phyloP scores from a whole-genome alignment of 1,140 invertebrate genomes.

The Dendroctonus valens region DNA sequence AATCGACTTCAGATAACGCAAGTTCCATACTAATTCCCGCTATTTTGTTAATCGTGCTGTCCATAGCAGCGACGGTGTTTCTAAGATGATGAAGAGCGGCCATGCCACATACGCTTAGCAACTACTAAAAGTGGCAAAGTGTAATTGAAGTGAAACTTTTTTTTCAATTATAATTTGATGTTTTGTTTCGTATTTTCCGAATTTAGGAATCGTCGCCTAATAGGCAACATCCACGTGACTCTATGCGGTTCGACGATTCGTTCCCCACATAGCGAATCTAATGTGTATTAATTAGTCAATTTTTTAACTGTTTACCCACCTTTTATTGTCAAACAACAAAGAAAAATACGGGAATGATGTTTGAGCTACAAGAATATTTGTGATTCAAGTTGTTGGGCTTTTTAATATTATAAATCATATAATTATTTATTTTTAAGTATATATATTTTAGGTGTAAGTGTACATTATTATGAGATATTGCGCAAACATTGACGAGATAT shows the following conservation, averaged over 20 bases:
- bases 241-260: too few species aligned
- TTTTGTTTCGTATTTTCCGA: too few species aligned
- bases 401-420: constrained; percentile 18
- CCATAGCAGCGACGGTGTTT: constrained; percentile 27
- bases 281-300: too few species aligned
- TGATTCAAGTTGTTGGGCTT: constrained; percentile 30
- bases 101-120: constrained; percentile 38
- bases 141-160: neutral
- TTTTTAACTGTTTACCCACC: too few species aligned
- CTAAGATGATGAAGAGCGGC: constrained; percentile 46
- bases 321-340: neutral
- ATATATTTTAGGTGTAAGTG: constrained; percentile 23
- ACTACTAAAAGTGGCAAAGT: constrained; percentile 39
- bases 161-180: too few species aligned
- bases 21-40: constrained; percentile 36
- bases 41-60: constrained; percentile 33
- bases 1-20: constrained; percentile 38
- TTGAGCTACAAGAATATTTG: constrained; percentile 26
- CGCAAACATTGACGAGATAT: neutral
- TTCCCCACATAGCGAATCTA: too few species aligned
- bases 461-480: constrained; percentile 9
- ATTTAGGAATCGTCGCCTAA: too few species aligned
- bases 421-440: constrained; percentile 30
- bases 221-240: too few species aligned
- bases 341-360: constrained; percentile 15